Conservation (phyloP, 2,113 vertebrate species). For the Setophaga kirtlandii region DNA sequence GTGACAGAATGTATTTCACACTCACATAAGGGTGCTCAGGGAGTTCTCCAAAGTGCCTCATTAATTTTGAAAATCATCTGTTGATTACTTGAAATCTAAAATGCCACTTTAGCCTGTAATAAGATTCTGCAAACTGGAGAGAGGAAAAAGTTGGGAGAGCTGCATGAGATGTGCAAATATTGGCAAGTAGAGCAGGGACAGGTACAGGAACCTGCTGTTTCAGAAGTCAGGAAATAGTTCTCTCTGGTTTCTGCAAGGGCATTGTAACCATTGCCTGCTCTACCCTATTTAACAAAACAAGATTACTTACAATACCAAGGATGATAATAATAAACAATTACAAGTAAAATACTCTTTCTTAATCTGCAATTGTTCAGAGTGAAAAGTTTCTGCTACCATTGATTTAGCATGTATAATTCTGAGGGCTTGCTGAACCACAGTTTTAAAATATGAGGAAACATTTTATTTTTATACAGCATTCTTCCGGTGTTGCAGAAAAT, state of each 20-base stretch:
- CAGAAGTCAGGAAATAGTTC: not conserved
- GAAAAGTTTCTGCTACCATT: not conserved
- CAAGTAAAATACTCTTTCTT: conserved; percentile 82
- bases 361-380: not conserved
- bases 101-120: not conserved
- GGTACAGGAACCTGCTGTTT: not conserved
- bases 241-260: not conserved
- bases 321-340: conserved; percentile 80
- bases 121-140: not conserved
- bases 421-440: not conserved
- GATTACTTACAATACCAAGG: conserved; percentile 65
- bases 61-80: not conserved
- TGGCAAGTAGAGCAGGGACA: not conserved
- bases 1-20: accelerated
- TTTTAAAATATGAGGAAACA: not conserved
- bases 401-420: not conserved
- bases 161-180: not conserved
- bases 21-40: conserved; percentile 64
- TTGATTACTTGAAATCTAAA: not conserved
- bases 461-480: not conserved
- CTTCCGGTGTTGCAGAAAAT: not conserved
- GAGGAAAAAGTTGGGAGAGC: not conserved
- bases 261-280: not conserved
- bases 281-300: not conserved
- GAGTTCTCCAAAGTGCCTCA: conserved; percentile 30